Evolutionary conservation across 2,113 vertebrate species (phyloP).

Genomic region (Hippopotamus amphibius): DNA sequence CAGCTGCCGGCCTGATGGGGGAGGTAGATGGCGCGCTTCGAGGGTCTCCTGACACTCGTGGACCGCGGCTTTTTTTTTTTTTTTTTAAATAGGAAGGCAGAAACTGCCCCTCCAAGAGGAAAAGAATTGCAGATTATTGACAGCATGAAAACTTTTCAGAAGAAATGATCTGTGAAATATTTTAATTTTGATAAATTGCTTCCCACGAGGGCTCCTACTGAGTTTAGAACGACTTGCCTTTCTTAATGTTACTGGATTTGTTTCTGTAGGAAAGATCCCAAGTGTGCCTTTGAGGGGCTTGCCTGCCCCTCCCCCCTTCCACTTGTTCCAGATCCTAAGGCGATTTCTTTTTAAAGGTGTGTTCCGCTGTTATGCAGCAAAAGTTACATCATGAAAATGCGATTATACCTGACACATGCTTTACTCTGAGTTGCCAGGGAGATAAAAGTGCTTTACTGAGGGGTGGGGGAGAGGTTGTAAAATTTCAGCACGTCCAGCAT

Average conservation of each 20-base stretch:
- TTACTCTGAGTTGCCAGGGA: not conserved
- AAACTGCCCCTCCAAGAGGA: not conserved
- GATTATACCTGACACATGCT: not conserved
- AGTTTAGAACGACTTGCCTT: not conserved
- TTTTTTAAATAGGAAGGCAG: not conserved
- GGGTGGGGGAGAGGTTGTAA: not conserved
- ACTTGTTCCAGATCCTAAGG: not conserved
- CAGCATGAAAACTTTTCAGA: conserved; percentile 62
- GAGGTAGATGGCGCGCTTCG: not conserved
- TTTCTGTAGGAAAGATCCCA: not conserved
- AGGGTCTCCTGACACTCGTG: not conserved
- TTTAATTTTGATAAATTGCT: conserved; percentile 75
- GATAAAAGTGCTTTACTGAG: not conserved
- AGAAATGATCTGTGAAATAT: conserved; percentile 69
- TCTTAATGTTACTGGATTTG: not conserved
- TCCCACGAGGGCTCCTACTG: conserved; percentile 11
- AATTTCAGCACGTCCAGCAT: not conserved
- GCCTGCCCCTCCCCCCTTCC: not conserved
- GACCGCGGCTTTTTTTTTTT: not conserved
- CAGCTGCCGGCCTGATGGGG: not conserved
- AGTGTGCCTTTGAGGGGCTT: not conserved
- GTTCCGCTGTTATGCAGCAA: not conserved
- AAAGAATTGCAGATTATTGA: conserved; percentile 40
- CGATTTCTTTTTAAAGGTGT: not conserved
- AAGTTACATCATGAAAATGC: not conserved